Evolutionary conservation across 2,888 invertebrate species (phyloP), one percentile per base, ranked within the genome.

Genomic region (Morpho deidamia): DNA sequence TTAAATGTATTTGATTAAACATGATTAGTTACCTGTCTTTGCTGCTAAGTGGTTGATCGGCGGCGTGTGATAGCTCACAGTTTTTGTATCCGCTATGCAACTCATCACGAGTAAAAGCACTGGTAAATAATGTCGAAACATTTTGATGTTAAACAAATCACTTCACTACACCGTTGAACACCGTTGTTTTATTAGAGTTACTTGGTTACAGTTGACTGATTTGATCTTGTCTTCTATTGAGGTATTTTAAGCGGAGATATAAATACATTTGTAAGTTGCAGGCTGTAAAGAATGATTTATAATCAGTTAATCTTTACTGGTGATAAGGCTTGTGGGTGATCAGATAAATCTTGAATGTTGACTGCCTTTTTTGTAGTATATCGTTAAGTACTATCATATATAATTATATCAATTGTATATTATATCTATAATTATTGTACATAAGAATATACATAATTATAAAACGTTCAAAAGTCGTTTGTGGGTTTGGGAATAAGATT

Each of bases 71-170:
- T 76, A 79, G 61, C 76, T 83, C 49, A 81, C 83, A 0, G 86
- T 81, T 51, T 75, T 74, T 32, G 82, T 78, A 53, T 77, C 71
- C 10, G 73, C 80, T 35, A 86, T 75, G 72, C 80, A 87, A 53
- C 74, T 71, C 73, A 82, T 72, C 67, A 84, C 62, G 32, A 87
- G 61, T 52, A 86, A 43, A 34, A 78, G 60, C 37, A 72, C 68
- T 51, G 75, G 76, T 56, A 83, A 34, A 38, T 73, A 56, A 54
- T 76, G 73, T 48, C 68, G 71, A 65, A 72, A 74, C 87, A 87
- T 86, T 69, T 69, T 74, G 41, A 11, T 55, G 60, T 59, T 64
- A 56, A 65, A 59, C 53, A 43, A 52, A 23, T 35, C 56, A 53
- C 53, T 55, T 38, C 34, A 46, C 51, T 7, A 11, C 34, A 55